Evolutionary conservation across 2,888 invertebrate species (phyloP), one percentile per base, ranked within the genome.

Genomic region (Scaptomyza parva): DNA sequence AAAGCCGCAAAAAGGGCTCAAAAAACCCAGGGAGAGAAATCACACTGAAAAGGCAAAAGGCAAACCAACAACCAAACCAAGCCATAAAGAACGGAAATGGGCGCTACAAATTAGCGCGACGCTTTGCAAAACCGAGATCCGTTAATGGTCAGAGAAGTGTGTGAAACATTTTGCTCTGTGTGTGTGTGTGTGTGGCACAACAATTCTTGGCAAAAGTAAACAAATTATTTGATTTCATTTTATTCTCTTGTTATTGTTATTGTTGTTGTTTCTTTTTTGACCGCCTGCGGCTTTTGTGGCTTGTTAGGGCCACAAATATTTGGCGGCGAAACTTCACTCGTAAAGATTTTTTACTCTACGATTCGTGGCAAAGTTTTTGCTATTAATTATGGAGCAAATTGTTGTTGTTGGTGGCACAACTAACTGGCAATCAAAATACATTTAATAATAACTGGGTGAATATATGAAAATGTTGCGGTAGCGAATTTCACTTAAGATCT

Each of bases 141-240:
- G 53, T 33, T 47, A 53, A 53, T 45, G 59, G 59, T 41, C 43
- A 14, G 7, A 35, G 22, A 20, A 20, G 47, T 65, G 76, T 83
- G 77, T 72, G 76, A 63, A 80, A 57, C 51, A 45, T 41, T 43
- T 50, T 50, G 18, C 35, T 18, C 28, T 54, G 75, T 82, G 80
- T 18, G 35, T 54, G 75, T 82, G 80, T 66, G 80, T 55, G 75
- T 58, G 66, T 58, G 45, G 53, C 47, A 37, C 61, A 70, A 59
- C 55, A 70, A 67, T 69, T 82, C 77, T 73, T 76, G 82, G 65
- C 83, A 73, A 86, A 82, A 83, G 86, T 87, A 82, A 82, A 82
- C 82, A 88, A 82, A 82, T 82, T 86, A 87, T 83, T 82, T 82
- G 87, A 82, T 80, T 86, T 77, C 74, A 80, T 67, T 85, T 85